phyloP scores from a whole-genome alignment of 2,113 vertebrate species.

The Oncorhynchus mykiss region DNA sequence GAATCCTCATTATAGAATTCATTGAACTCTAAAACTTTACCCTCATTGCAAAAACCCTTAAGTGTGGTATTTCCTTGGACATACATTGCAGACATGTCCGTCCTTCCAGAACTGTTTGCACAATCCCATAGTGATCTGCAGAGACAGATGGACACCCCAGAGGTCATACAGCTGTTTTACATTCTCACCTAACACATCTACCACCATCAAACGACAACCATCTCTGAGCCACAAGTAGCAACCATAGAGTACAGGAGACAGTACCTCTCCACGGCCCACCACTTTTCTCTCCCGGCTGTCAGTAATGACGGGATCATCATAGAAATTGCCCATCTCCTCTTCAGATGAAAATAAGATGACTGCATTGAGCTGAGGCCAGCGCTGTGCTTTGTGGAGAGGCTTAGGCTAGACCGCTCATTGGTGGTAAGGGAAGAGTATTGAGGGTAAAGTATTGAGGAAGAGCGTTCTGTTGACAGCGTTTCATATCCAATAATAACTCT shows the following conservation, averaged over 20 bases:
- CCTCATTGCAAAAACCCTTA: no score
- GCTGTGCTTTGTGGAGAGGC: slow-evolving; percentile 22
- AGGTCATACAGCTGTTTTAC: no score
- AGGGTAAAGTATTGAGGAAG: not conserved
- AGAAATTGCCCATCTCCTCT: slow-evolving; percentile 10
- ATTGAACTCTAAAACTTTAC: no score
- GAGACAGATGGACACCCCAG: no score
- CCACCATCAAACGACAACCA: not conserved
- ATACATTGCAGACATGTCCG: no score
- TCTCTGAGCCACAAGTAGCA: not conserved
- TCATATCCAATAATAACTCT: slow-evolving; percentile 14
- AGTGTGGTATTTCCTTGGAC: no score
- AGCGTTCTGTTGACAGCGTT: not conserved
- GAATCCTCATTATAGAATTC: no score
- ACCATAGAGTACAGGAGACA: not conserved
- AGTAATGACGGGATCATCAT: slow-evolving; percentile 5
- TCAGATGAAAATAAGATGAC: slow-evolving; percentile 6
- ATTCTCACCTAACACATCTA: no score
- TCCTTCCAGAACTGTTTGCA: no score
- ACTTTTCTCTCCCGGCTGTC: slow-evolving; percentile 2
- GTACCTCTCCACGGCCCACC: not conserved
- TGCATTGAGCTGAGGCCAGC: slow-evolving; percentile 13
- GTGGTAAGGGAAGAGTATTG: not conserved
- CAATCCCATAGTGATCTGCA: no score
- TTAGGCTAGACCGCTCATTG: slow-evolving; percentile 24